These are phyloP conservation scores for Papilio polytes DNA, from an alignment of 1,140 invertebrate genomes.

Conservation along the genomic window DNA sequence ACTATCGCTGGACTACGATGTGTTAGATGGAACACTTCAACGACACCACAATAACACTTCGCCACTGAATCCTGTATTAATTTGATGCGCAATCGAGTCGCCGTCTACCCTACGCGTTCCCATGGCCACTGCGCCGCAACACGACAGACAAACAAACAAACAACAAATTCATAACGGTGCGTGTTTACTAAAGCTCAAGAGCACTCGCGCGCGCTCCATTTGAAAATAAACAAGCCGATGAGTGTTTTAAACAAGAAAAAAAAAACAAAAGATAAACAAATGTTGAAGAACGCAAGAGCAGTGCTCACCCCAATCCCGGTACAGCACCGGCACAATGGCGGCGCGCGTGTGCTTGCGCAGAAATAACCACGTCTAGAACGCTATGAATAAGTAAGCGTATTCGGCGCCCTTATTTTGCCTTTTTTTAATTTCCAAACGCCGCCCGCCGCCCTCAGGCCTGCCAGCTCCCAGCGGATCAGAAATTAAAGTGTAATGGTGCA, in stretches of 20 bases:
- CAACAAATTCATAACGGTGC: conserved; percentile 55
- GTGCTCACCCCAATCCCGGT: conserved; percentile 47
- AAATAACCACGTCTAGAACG: conserved; percentile 59
- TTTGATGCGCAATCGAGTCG: neutral
- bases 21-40: neutral
- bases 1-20: neutral
- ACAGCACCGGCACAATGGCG: conserved; percentile 41
- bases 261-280: conserved; percentile 49
- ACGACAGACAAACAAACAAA: conserved; percentile 56
- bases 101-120: conserved; percentile 1
- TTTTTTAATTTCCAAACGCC: conserved; percentile 68
- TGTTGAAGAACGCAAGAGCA: conserved; percentile 62
- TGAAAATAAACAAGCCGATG: conserved; percentile 73
- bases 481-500: conserved; percentile 82
- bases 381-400: conserved; percentile 63
- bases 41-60: neutral
- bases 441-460: conserved; percentile 62
- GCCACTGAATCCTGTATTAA: conserved; percentile 17
- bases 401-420: conserved; percentile 55
- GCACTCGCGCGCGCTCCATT: conserved; percentile 70
- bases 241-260: conserved; percentile 53
- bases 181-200: conserved; percentile 60
- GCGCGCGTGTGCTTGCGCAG: conserved; percentile 54
- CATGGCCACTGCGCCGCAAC: conserved; percentile 44
- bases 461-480: conserved; percentile 69